These are phyloP conservation scores for Lepidochrysops patricia DNA, from an alignment of 2,888 invertebrate genomes.

Conservation along the genomic window DNA sequence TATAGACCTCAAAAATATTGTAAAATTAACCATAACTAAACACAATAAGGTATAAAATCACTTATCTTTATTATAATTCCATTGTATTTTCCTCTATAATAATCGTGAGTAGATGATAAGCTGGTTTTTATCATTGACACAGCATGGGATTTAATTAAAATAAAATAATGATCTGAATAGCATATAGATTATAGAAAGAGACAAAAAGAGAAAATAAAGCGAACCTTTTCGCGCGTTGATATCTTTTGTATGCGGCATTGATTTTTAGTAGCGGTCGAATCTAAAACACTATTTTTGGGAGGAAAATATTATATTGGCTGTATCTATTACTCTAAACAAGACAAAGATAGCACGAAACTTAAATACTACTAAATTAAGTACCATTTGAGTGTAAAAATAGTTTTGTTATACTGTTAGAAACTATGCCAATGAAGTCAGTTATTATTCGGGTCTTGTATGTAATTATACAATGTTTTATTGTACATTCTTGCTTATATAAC, in stretches of 20 bases:
- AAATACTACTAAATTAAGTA: background rate
- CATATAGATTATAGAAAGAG: background rate
- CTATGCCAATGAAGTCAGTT: too few relatives aligned
- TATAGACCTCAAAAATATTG: background rate
- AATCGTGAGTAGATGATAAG: background rate
- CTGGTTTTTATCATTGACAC: background rate
- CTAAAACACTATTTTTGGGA: too few relatives aligned
- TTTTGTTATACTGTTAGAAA: too few relatives aligned
- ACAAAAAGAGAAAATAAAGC: background rate
- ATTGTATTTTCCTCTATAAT: conserved; percentile 1
- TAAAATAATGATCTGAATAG: background rate
- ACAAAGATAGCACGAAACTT: background rate
- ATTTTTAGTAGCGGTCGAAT: too few relatives aligned
- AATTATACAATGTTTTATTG: background rate
- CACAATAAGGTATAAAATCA: background rate
- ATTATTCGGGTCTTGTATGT: too few relatives aligned
- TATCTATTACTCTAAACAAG: too few relatives aligned
- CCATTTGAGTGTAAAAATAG: too few relatives aligned
- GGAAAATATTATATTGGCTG: too few relatives aligned
- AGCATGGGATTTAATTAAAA: background rate
- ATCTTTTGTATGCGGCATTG: conserved; percentile 35
- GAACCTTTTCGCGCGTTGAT: conserved; percentile 31
- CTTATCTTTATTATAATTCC: background rate
- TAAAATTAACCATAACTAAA: background rate
- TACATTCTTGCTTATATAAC: background rate